Percentiles rank a stretch among this genome's conserved stretches.
Conservation (phyloP, 35 echinoderm and acorn worm genomes). For the Ophioderma brevispina region DNA sequence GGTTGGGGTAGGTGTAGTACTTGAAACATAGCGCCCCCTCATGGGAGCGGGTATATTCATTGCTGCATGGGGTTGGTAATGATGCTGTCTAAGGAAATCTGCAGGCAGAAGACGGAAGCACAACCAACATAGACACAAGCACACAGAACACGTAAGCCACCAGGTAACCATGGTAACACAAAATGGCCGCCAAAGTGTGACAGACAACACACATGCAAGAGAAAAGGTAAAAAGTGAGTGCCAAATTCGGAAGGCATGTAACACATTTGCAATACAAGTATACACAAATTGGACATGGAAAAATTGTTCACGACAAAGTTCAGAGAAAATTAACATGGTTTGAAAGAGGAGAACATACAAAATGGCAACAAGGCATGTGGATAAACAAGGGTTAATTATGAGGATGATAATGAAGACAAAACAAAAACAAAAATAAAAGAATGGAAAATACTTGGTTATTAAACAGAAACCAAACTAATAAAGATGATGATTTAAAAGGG, state of each 20-base stretch:
- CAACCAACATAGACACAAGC: not conserved
- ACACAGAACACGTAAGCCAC: not conserved
- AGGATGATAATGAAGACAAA: too few relatives aligned
- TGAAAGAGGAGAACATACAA: too few relatives aligned
- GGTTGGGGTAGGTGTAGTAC: not conserved
- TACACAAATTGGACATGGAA: too few relatives aligned
- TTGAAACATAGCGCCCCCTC: slow-evolving; percentile 2
- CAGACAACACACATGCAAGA: not conserved
- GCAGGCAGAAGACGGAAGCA: not conserved
- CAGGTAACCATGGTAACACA: not conserved
- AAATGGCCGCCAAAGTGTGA: not conserved
- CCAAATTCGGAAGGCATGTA: not conserved
- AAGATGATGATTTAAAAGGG: too few relatives aligned
- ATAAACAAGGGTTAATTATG: too few relatives aligned
- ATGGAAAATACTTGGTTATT: too few relatives aligned
- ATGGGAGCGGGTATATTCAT: not conserved
- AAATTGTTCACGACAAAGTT: too few relatives aligned
- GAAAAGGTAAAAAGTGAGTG: slow-evolving; percentile 5
- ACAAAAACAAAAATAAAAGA: too few relatives aligned
- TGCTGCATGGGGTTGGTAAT: not conserved
- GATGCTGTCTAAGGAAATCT: not conserved
- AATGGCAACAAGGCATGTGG: not conserved
- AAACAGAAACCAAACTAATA: too few relatives aligned
- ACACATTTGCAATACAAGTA: not conserved
- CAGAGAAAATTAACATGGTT: too few relatives aligned